Evolutionary conservation across 2,888 invertebrate species (phyloP), one percentile per base, ranked within the genome.

Genomic region (Dermolepida albohirtum): DNA sequence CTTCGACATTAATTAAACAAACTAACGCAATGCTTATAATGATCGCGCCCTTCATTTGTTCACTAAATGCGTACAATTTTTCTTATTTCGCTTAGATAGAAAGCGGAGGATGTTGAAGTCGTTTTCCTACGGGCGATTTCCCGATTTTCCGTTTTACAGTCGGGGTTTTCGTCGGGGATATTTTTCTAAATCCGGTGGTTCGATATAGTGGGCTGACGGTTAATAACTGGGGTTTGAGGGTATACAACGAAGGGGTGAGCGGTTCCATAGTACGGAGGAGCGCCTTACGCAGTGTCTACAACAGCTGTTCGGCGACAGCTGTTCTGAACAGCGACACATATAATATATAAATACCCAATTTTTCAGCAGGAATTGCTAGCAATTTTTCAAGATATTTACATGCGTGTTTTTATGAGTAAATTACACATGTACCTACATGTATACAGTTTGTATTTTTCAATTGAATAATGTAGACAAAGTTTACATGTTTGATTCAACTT

Each of bases 221-320:
- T 74, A 73, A 74, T 74, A 74, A 73, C 74, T 73, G 74, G 74
- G 74, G 74, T 74, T 72, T 74, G 71, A 69, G 73, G 72, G 71
- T 70, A 70, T 39, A 64, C 50, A 52, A 12, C 50, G 66, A 66
- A 27, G 67, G 67, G 67, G 62, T 63, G 67, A 62, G 55, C 50
- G 49, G 51, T 54, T 52, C 68, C 68, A 64, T 57, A 55, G 47
- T 40, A 55, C 44, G 66, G 59, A 69, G 71, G 71, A 68, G 69
- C 72, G 73, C 72, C 73, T 73, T 72, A 73, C 73, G 71, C 72
- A 69, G 72, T 73, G 74, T 74, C 75, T 75, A 73, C 70, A 76
- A 72, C 76, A 77, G 74, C 75, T 77, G 76, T 65, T 70, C 68
- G 57, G 74, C 76, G 75, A 77, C 76, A 77, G 76, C 76, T 77